Evolutionary conservation across 2,797 vertebrate genomes (phyloP).

Genomic region (Coendou prehensilis): DNA sequence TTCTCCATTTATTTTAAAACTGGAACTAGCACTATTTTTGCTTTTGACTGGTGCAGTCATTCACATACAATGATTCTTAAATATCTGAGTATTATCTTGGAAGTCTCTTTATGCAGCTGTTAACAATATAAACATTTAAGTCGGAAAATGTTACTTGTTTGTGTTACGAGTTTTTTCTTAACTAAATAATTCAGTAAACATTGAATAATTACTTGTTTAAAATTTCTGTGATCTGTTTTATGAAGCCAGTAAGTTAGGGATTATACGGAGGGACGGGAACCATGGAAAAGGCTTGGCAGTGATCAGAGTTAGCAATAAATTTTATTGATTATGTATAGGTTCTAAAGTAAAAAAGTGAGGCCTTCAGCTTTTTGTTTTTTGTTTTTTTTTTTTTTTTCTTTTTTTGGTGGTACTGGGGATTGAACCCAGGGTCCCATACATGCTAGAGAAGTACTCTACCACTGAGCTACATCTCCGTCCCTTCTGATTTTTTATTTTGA

Average conservation of each 20-base stretch:
- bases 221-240: slow-evolving; percentile 42
- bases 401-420: neutral
- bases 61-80: slow-evolving; percentile 11
- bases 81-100: slow-evolving; percentile 23
- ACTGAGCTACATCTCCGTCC: neutral
- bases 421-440: neutral
- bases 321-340: neutral
- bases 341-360: slow-evolving; percentile 21
- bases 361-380: neutral
- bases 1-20: slow-evolving; percentile 24
- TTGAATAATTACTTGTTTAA: slow-evolving; percentile 22
- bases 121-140: slow-evolving; percentile 39
- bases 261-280: slow-evolving; percentile 13
- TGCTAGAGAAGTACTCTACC: neutral
- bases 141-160: slow-evolving; percentile 27
- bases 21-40: slow-evolving; percentile 28
- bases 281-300: neutral
- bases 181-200: neutral
- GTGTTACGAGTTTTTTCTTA: slow-evolving; percentile 3
- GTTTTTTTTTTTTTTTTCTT: neutral
- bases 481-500: neutral
- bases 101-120: slow-evolving; percentile 48
- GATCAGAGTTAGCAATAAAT: slow-evolving; percentile 16
- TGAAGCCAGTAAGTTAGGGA: slow-evolving; percentile 20
- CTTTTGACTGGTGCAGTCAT: slow-evolving; percentile 38